Conservation (phyloP, 2,888 invertebrate genomes). For the Cabera pusaria region DNA sequence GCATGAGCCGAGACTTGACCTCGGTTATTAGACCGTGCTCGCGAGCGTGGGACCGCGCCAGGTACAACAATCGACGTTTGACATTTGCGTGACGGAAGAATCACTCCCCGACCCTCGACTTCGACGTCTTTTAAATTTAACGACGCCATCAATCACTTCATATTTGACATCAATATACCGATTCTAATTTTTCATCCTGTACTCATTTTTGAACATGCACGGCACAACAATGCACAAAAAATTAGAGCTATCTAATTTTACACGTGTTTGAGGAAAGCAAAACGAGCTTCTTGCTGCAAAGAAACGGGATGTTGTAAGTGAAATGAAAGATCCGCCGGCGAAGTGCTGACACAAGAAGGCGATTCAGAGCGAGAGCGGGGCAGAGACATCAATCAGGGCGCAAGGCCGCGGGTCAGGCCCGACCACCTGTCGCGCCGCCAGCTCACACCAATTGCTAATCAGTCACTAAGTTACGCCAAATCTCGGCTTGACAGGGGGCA, state of each 20-base stretch:
- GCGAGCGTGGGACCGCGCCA: conserved; percentile 70
- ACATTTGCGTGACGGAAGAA: conserved; percentile 51
- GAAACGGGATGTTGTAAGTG: conserved; percentile 20
- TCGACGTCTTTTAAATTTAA: conserved; percentile 29
- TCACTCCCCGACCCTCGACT: conserved; percentile 41
- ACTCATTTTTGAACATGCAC: no score
- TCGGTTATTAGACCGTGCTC: conserved; percentile 74
- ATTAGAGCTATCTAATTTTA: no score
- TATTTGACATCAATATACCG: no score
- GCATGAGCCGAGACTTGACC: conserved; percentile 78
- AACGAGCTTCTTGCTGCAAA: conserved; percentile 14
- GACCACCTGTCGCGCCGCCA: conserved; percentile 77
- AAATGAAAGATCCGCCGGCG: conserved; percentile 30
- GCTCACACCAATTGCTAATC: conserved; percentile 77
- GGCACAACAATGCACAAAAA: no score
- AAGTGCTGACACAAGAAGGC: conserved; percentile 52
- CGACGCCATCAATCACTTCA: conserved; percentile 9
- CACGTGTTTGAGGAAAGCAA: conserved; percentile 10
- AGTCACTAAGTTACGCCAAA: conserved; percentile 80
- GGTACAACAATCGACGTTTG: conserved; percentile 62
- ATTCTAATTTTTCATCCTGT: no score
- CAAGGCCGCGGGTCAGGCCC: conserved; percentile 67
- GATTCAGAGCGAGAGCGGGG: conserved; percentile 52
- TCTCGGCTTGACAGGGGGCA: conserved; percentile 69
- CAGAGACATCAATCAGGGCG: conserved; percentile 38